phyloP scores from a whole-genome alignment of 2,888 invertebrate genomes.

The Colletes collaris region DNA sequence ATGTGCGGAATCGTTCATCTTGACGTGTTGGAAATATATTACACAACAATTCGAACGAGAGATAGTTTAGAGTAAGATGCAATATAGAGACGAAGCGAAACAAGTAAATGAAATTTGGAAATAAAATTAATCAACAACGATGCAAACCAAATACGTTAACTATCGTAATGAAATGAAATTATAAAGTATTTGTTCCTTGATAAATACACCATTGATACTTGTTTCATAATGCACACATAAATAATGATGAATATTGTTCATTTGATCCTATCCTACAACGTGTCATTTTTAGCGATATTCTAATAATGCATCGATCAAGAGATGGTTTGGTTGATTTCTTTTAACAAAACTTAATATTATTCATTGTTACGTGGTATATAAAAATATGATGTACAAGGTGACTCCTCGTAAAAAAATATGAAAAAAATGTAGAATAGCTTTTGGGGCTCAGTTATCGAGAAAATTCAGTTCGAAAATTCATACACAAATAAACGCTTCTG shows the following conservation, averaged over 20 bases:
- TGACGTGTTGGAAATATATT: conserved; percentile 17
- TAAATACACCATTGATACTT: background rate
- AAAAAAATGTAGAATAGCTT: background rate
- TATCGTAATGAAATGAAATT: background rate
- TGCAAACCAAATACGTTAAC: conserved; percentile 12
- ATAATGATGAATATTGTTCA: background rate
- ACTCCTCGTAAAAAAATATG: no score
- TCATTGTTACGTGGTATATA: no score
- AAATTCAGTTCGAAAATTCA: no score
- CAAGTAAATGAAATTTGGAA: background rate
- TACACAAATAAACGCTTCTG: background rate
- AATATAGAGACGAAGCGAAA: background rate
- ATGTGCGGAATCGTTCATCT: conserved; percentile 16
- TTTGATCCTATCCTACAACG: no score
- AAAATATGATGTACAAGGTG: no score
- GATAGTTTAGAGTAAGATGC: conserved; percentile 8
- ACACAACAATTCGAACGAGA: conserved; percentile 16
- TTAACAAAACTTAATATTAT: no score
- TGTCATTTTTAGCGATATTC: no score
- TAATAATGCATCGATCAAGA: no score
- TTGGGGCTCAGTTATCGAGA: no score
- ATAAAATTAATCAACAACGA: background rate
- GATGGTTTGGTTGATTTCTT: no score
- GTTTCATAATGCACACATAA: background rate
- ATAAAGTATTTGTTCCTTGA: background rate